Base-by-base conservation (phyloP, 2,888 invertebrate genomes). In the Iselma pallidipennis region DNA sequence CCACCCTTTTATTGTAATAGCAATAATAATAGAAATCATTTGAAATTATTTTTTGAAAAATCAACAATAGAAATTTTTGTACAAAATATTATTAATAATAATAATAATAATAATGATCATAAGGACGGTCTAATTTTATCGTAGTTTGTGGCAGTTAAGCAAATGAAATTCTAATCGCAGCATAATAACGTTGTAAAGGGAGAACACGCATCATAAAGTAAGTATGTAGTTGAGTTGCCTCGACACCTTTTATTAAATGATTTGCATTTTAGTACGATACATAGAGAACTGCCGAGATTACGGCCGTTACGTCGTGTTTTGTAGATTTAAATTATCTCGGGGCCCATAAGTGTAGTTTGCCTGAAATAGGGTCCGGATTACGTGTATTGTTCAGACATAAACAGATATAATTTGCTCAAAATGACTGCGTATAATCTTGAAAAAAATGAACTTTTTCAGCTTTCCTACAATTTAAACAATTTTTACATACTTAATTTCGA, bases 201-300 rank as follows among this genome's bases (percentile, higher is more conserved):
- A 61, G 65, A 61, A 57, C 57, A 57, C 54, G 63, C 60, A 60
- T 64, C 63, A 57, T 64, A 68, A 68, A 66, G 68, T 68, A 68
- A 65, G 66, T 67, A 57, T 66, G 66, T 61, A 63, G 64, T 57
- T 64, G 64, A 64, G 51, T 64, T 64, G 45, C 54, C 64, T 60
- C 64, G 70, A 66, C 70, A 71, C 71, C 69, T 70, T 71, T 70
- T 70, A 71, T 69, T 70, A 71, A 71, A 71, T 71, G 68, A 71
- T 71, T 71, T 69, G 70, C 70, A 71, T 71, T 71, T 71, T 65
- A 65, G 66, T 66, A 58, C 63, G 66, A 65, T 69, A 69, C 68
- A 67, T 66, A 61, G 65, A 50, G 63, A 67, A 65, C 66, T 66
- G 59, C 64, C 65, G 69, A 69, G 71, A 71, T 71, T 68, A 68